Base-by-base conservation (phyloP, 2,113 vertebrate species). In the Calyptommatus sinebrachiatus region DNA sequence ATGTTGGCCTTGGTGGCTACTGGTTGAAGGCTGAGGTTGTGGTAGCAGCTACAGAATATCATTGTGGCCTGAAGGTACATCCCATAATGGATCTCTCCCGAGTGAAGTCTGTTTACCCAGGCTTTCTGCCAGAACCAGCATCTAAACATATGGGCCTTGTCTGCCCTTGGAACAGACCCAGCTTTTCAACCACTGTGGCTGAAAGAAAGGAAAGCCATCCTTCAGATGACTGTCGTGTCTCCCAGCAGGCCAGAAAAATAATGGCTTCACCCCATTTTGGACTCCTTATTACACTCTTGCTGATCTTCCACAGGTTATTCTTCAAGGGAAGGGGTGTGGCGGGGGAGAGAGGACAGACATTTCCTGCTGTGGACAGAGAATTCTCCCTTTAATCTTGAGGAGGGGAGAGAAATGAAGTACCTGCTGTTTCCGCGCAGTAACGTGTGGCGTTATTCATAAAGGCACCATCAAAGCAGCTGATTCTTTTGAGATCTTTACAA, bases 121-220 rank as follows among this genome's bases (percentile, higher is more conserved):
- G 61, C 80, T 83, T 81, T 48, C 22, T 61, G 73, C 73, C 68
- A 76, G 73, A 31, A 71, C 61, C 61, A 72, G 78, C 61, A 29
- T 73, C 75, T 77, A 77, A 80, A 63, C 63, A 81, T 73, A 81
- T 76, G 79, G 79, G 79, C 66, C 73, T 76, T 81, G 73, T 81
- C 79, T 75, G 61, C 20, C 73, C 53, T 76, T 81, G 73, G 79
- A 81, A 81, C 45, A 1, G 41, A 14, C 79, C 73, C 79, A 81
- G 53, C 66, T 81, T 70, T 79, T 62, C 63, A 68, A 63, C 79
- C 71, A 80, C 68, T 81, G 73, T 81, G 61, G 77, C 77, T 71
- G 77, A 78, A 78, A 78, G 71, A 62, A 62, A 31, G 63, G 41
- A 66, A 81, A 81, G 67, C 79, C 73, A 76, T 41, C 48, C 45